phyloP scores from a whole-genome alignment of 1,140 invertebrate genomes.

The Streblospio benedicti region DNA sequence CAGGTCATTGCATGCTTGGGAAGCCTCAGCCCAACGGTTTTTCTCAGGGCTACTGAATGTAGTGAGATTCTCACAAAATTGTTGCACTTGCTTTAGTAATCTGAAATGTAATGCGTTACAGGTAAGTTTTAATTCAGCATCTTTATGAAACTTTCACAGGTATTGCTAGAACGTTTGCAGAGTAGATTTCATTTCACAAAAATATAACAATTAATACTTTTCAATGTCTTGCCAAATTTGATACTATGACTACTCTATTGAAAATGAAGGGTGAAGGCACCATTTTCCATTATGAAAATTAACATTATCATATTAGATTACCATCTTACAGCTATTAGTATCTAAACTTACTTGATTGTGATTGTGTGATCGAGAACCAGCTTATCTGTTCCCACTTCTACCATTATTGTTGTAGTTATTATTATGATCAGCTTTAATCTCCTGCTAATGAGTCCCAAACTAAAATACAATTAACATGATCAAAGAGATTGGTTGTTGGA shows the following conservation, averaged over 20 bases:
- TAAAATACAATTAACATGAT: no score
- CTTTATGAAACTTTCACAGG: neutral
- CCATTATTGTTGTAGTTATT: no score
- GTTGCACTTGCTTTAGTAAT: neutral
- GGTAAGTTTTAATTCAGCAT: neutral
- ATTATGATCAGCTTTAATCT: no score
- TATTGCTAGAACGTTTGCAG: neutral
- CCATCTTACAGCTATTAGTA: no score
- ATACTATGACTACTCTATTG: neutral
- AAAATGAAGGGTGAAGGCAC: neutral
- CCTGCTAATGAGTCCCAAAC: no score
- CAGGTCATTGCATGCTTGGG: no score
- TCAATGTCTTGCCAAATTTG: neutral
- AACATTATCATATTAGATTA: no score
- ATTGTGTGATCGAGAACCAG: no score
- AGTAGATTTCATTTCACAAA: neutral
- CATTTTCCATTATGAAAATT: no score
- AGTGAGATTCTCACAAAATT: neutral
- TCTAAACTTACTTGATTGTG: no score
- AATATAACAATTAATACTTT: neutral
- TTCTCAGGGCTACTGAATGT: neutral
- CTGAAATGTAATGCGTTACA: neutral
- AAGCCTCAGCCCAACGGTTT: slow-evolving; percentile 1
- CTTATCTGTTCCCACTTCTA: no score
- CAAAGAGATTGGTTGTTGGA: no score